Evolutionary conservation across 2,113 vertebrate species (phyloP).

Genomic region (Lagenorhynchus albirostris): DNA sequence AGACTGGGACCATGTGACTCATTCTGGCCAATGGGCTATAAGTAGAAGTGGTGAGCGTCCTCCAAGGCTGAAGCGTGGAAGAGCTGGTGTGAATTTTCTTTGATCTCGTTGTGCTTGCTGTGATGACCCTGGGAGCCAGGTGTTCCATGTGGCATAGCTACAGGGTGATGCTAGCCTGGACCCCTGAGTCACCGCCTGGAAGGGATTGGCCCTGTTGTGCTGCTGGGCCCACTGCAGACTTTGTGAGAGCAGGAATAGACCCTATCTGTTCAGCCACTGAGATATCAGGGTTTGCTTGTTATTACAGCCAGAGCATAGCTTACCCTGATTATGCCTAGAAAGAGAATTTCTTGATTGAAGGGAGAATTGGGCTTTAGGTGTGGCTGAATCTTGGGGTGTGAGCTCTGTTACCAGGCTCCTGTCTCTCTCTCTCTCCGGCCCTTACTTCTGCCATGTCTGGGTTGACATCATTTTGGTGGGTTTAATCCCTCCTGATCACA

Average conservation of each 20-base stretch:
- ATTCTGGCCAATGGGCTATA: background rate
- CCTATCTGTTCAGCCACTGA: background rate
- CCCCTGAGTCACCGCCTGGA: background rate
- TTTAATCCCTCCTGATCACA: background rate
- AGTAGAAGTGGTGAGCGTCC: background rate
- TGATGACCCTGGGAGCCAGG: background rate
- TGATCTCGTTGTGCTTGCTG: fast-evolving
- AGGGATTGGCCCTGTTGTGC: background rate
- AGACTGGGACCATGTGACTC: background rate
- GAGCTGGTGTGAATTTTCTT: background rate
- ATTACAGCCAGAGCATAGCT: background rate
- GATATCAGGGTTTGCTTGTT: background rate
- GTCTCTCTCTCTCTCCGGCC: background rate
- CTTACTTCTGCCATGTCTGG: background rate
- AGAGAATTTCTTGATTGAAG: background rate
- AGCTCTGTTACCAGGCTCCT: background rate
- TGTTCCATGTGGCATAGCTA: background rate
- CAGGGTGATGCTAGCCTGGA: background rate
- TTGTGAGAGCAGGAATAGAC: background rate
- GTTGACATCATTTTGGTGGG: background rate
- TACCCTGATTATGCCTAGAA: too few relatives aligned
- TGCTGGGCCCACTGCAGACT: background rate
- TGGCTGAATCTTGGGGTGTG: background rate
- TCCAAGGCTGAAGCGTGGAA: background rate
- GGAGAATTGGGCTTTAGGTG: background rate